These are phyloP conservation scores for Danio aesculapii DNA, from an alignment of 2,797 vertebrate genomes.

Conservation along the genomic window DNA sequence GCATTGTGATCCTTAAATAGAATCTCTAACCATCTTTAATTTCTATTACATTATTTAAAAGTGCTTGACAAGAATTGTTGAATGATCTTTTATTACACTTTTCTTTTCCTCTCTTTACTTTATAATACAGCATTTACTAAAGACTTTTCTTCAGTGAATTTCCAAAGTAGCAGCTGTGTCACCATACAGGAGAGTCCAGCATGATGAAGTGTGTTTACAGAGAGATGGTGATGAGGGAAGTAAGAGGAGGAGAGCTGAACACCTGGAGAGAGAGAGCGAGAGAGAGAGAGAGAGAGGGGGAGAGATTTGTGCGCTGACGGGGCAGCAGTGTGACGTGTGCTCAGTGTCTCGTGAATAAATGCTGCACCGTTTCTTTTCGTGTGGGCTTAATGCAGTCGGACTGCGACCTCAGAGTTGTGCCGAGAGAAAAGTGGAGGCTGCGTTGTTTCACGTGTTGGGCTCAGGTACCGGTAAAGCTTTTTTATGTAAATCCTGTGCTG, in stretches of 20 bases:
- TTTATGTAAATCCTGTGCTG: conserved; percentile 2
- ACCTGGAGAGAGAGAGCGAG: background rate
- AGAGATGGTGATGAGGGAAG: conserved; percentile 18
- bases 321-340: conserved; percentile 27
- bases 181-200: background rate
- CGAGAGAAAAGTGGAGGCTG: conserved; percentile 8
- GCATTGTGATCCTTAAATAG: too few relatives aligned
- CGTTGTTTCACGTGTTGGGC: background rate
- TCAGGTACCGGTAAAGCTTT: conserved; percentile 29
- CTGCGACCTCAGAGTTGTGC: background rate
- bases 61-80: too few relatives aligned
- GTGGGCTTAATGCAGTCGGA: conserved; percentile 23
- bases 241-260: background rate
- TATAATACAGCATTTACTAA: too few relatives aligned
- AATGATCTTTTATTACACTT: too few relatives aligned
- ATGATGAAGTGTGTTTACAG: background rate
- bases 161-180: background rate
- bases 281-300: background rate
- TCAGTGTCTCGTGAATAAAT: conserved; percentile 29
- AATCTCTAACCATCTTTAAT: too few relatives aligned
- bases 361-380: background rate
- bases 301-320: conserved; percentile 6
- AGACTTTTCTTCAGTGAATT: background rate
- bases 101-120: too few relatives aligned
- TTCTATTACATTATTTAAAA: too few relatives aligned